Conservation (phyloP, 1,140 invertebrate species). For the Drosophila ercepeae region DNA sequence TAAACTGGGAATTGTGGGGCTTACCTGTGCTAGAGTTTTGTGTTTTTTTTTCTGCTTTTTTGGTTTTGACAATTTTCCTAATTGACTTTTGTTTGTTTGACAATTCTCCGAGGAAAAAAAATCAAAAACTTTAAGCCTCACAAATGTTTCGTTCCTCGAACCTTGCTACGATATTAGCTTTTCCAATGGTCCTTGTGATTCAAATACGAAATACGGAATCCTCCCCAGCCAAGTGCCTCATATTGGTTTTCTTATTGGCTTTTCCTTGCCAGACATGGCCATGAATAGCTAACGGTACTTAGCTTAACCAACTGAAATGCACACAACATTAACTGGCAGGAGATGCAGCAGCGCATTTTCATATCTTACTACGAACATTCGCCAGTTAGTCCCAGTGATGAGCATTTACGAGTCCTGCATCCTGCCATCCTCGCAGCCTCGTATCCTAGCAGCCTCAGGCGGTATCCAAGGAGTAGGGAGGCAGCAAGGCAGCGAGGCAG, state of each 20-base stretch:
- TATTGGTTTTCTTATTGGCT: neutral
- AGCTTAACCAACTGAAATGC: constrained; percentile 52
- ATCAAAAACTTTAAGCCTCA: too few species aligned
- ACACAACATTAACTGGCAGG: constrained; percentile 48
- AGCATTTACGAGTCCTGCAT: constrained; percentile 5
- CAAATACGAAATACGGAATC: neutral
- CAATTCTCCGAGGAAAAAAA: too few species aligned
- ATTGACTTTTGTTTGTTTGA: too few species aligned
- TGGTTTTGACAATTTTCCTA: too few species aligned
- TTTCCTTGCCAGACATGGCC: constrained; percentile 1
- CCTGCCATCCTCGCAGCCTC: neutral
- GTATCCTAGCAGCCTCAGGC: too few species aligned
- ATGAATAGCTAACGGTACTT: constrained; percentile 26
- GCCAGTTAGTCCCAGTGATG: constrained; percentile 22
- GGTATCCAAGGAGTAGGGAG: too few species aligned
- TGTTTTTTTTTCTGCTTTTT: neutral
- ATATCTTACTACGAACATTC: constrained; percentile 49
- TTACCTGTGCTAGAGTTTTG: neutral
- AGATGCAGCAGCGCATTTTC: constrained; percentile 35
- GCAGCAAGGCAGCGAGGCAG: too few species aligned
- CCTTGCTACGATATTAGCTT: too few species aligned
- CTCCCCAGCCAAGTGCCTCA: neutral
- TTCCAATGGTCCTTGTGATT: too few species aligned
- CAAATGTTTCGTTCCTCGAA: too few species aligned
- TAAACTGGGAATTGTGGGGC: constrained; percentile 15